Conservation (phyloP, 30 jellyfish, hydroid and myxozoan genomes). For the Aurelia sp. region DNA sequence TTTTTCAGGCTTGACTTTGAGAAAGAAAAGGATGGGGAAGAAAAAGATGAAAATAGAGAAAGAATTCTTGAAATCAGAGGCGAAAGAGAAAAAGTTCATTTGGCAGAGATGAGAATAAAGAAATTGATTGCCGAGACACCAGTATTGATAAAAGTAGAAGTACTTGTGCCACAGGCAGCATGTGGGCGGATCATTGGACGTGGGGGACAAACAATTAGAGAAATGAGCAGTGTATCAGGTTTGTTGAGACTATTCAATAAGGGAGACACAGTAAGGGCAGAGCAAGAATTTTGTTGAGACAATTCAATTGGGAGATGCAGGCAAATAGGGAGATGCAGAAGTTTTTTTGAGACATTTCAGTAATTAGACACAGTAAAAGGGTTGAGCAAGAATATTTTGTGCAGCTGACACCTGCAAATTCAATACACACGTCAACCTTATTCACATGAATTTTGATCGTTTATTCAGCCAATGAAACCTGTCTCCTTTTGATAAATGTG, state of each 20-base stretch:
- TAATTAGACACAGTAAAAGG: no score
- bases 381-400: no score
- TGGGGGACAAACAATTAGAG: slow-evolving; percentile 90
- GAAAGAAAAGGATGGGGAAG: slow-evolving; percentile 10
- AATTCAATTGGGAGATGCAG: no score
- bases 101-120: slow-evolving; percentile 71
- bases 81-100: slow-evolving; percentile 74
- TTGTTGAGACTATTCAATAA: background rate
- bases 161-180: slow-evolving; percentile 75
- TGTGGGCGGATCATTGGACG: slow-evolving; percentile 94
- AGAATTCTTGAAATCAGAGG: slow-evolving; percentile 81
- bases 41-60: slow-evolving; percentile 42
- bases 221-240: slow-evolving; percentile 81
- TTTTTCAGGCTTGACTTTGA: slow-evolving; percentile 56
- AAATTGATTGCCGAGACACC: slow-evolving; percentile 76
- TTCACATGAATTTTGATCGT: no score
- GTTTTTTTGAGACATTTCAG: no score
- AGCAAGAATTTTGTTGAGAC: no score
- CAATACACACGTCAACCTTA: no score
- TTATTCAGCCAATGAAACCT: no score
- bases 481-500: no score
- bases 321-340: no score
- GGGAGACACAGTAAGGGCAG: no score
- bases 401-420: no score
- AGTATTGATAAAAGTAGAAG: slow-evolving; percentile 30